Evolutionary conservation across 2,113 vertebrate genomes (phyloP), one percentile per base, ranked within the genome.

Genomic region (Siniperca knerii): DNA sequence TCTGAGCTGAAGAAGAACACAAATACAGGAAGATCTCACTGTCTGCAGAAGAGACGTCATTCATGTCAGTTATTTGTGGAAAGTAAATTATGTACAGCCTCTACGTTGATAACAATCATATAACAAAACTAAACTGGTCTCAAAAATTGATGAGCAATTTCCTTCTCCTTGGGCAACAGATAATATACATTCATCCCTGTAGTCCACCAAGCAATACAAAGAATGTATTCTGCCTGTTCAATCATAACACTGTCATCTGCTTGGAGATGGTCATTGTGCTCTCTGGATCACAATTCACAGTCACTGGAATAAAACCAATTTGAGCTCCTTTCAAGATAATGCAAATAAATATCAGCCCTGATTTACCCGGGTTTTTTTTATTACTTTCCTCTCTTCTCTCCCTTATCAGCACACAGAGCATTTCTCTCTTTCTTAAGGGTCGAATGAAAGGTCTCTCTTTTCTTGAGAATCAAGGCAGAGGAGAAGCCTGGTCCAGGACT

Each of bases 251-350:
- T 82, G 81, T 81, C 46, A 77, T 81, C 74, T 80, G 44, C 87
- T 82, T 18, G 79, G 75, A 81, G 79, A 87, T 83, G 83, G 75
- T 35, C 86, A 86, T 89, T 91, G 92, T 91, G 72, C 78, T 83
- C 75, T 76, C 87, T 90, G 90, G 84, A 90, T 90, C 85, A 87
- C 75, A 82, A 92, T 90, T 87, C 90, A 86, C 87, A 90, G 87
- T 50, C 82, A 48, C 76, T 87, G 81, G 75, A 93, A 93, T 85
- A 69, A 92, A 89, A 91, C 91, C 89, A 93, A 92, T 92, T 84
- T 85, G 81, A 90, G 88, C 82, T 84, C 73, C 86, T 93, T 92
- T 92, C 90, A 92, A 88, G 90, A 93, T 93, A 94, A 95, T 94
- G 87, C 87, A 92, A 94, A 93, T 93, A 93, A 94, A 93, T 93